A percentile compares a stretch with the other conserved stretches of the same genome.
phyloP scores from a whole-genome alignment of 2,888 invertebrate genomes.

The Drosophila koepferae region DNA sequence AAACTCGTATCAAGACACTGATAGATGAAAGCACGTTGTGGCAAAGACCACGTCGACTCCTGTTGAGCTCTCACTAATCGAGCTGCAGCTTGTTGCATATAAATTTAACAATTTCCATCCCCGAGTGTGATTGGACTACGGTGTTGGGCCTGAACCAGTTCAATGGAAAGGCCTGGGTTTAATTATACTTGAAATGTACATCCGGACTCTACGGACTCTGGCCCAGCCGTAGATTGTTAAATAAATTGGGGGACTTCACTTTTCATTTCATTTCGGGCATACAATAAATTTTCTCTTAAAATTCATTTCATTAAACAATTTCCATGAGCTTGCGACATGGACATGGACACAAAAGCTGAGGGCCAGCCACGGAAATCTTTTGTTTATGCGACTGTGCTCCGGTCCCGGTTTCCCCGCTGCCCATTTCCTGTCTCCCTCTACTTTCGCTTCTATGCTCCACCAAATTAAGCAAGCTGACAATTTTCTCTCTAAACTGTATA shows the following conservation, averaged over 20 bases:
- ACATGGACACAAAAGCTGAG: constrained; percentile 44
- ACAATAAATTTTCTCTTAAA: constrained; percentile 77
- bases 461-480: constrained; percentile 82
- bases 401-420: constrained; percentile 6
- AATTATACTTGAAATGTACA: constrained; percentile 69
- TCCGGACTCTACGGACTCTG: constrained; percentile 47
- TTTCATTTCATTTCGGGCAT: constrained; percentile 75
- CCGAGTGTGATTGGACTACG: constrained; percentile 43
- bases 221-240: constrained; percentile 33
- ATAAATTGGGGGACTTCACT: constrained; percentile 62
- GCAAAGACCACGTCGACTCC: constrained; percentile 11
- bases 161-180: constrained; percentile 48
- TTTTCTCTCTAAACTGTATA: constrained; percentile 82
- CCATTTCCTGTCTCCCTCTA: background rate
- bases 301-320: constrained; percentile 79
- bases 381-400: constrained; percentile 63
- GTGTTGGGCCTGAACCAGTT: constrained; percentile 22
- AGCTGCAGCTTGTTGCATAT: constrained; percentile 26
- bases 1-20: constrained; percentile 6
- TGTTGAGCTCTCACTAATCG: background rate
- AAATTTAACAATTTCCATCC: constrained; percentile 25
- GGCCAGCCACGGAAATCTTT: constrained; percentile 73
- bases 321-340: constrained; percentile 57
- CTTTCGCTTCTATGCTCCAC: constrained; percentile 35
- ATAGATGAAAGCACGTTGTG: background rate